Base-by-base conservation (phyloP, 1,140 invertebrate species). In the Drosophila repletoides region DNA sequence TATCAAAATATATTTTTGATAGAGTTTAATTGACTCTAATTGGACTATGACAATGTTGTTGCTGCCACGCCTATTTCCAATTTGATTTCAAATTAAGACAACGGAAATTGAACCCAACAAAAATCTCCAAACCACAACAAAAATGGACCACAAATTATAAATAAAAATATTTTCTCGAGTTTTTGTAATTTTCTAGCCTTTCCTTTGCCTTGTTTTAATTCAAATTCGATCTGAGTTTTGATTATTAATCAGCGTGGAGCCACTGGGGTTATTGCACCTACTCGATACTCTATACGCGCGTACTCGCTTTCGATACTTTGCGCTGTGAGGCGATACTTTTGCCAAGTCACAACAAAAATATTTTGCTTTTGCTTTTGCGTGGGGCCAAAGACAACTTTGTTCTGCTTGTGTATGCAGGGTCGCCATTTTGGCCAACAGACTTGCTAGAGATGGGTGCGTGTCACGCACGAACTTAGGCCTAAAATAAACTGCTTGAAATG, bases 361-460 rank as follows among this genome's bases (percentile, higher is more conserved):
- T 81, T 74, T 65, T n/a, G n/a, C n/a, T n/a, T n/a, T n/a, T n/a
- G n/a, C n/a, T n/a, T 73, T 69, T 77, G 76, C 77, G 76, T 81
- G 77, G 77, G 76, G 77, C 76, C 43, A 6, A 15, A n/a, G n/a
- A 29, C 46, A 36, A 33, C 53, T 29, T 14, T 14, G 38, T 31
- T 34, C 2, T 33, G 7, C 4, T n/a, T 61, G 46, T 49, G 15
- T 43, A 3, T 24, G 53, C 17, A 29, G 26, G 49, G 51, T 43
- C 74, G 75, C 74, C 75, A 76, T 77, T 36, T 77, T 80, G 76
- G 70, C 75, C 75, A 79, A 63, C n/a, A n/a, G n/a, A n/a, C n/a
- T n/a, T n/a, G n/a, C n/a, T n/a, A n/a, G n/a, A n/a, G n/a, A n/a
- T n/a, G n/a, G n/a, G n/a, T n/a, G n/a, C n/a, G n/a, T n/a, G n/a